Evolutionary conservation across 2,888 invertebrate species (phyloP).

Genomic region (Drosophila subsilvestris): DNA sequence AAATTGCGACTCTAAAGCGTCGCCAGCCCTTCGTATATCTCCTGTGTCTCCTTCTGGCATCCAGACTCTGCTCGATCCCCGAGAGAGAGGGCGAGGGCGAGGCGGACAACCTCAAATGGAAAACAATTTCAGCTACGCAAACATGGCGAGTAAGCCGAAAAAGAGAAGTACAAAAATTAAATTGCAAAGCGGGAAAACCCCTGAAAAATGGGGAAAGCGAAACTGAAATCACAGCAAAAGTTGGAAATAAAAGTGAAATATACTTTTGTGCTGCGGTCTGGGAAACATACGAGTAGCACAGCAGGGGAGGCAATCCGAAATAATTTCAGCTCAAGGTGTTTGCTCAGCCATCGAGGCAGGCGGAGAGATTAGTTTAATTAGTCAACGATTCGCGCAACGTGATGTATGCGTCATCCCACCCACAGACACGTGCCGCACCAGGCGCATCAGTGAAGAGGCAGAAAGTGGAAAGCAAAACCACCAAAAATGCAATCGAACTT

Average conservation of each 20-base stretch:
- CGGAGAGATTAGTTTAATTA: conserved; percentile 63
- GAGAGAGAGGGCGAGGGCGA: conserved; percentile 29
- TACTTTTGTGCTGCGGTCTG: conserved; percentile 40
- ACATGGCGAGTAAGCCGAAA: conserved; percentile 50
- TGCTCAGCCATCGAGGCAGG: conserved; percentile 44
- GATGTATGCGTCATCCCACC: conserved; percentile 47
- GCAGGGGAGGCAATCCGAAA: conserved; percentile 28
- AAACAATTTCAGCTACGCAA: conserved; percentile 76
- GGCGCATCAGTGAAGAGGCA: conserved; percentile 16
- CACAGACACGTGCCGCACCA: conserved; percentile 53
- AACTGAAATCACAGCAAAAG: conserved; percentile 44
- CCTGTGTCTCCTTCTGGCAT: neutral
- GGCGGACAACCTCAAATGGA: conserved; percentile 72
- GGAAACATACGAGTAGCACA: conserved; percentile 35
- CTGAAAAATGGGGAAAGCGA: conserved; percentile 38
- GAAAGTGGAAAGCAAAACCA: conserved; percentile 10
- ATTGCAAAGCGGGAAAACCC: conserved; percentile 52
- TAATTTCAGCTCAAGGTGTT: conserved; percentile 48
- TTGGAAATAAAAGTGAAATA: conserved; percentile 36
- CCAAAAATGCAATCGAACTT: conserved; percentile 47
- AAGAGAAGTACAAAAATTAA: conserved; percentile 67
- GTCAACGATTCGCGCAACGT: conserved; percentile 27
- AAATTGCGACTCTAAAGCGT: conserved; percentile 26
- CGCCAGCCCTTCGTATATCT: neutral
- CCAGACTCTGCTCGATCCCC: conserved; percentile 24